Evolutionary conservation across 2,797 vertebrate species (phyloP), one percentile per base, ranked within the genome.

Genomic region (Sebastes matsubarae): DNA sequence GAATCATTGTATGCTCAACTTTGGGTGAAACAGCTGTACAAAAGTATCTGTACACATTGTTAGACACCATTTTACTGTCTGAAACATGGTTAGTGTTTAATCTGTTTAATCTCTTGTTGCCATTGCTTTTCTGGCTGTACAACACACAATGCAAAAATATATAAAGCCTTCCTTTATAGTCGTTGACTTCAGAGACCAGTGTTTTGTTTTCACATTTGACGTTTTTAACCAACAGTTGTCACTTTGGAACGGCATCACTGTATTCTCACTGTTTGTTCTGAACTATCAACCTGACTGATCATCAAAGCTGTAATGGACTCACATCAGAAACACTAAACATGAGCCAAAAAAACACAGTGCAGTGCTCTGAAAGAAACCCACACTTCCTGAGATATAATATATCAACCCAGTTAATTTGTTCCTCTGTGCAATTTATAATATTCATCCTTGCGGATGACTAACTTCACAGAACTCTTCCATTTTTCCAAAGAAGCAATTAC

Each of bases 401-500:
- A 91, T 93, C 91, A 93, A 79, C 80, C 86, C 84, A 86, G 86
- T 91, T 94, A 89, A 93, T 94, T 94, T 92, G 88, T 88, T 91
- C 87, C 77, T 88, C 79, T 68, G 57, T 79, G 81, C 80, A 89
- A 93, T 93, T 94, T 90, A 93, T 93, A 90, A 93, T 85, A 92
- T 91, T 82, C 91, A 89, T 82, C 86, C 91, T 83, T 82, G 83
- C 77, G 86, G 90, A 92, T 91, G 92, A 93, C 82, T 90, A 90
- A 91, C 91, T 92, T 92, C 88, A 87, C 73, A 75, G 87, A 89
- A 84, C 67, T 93, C 87, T 86, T 88, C 83, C 85, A 83, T 89
- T 93, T 94, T 93, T 94, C 90, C 88, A 89, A 91, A 93, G 92
- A 94, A 94, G 93, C 94, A 95, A 95, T 95, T 95, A 95, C 90